Conservation (phyloP, 2,888 invertebrate genomes). For the Xestia ashworthii region DNA sequence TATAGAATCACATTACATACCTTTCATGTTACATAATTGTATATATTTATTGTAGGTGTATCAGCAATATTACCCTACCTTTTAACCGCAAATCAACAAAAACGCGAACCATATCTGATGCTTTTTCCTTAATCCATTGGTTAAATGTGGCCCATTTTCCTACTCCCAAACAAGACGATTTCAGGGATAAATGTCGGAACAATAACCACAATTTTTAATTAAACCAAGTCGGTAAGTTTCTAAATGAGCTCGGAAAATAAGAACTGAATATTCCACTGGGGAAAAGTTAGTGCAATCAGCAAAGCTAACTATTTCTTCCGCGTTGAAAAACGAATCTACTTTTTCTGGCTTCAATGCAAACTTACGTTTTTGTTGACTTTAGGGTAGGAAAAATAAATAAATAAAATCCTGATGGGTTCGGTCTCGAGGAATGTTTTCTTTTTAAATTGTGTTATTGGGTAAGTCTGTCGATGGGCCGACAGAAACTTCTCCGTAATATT, state of each 20-base stretch:
- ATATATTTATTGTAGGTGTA: neutral
- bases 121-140: constrained; percentile 15
- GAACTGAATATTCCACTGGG: constrained; percentile 1
- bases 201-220: constrained; percentile 30
- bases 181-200: constrained; percentile 19
- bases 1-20: neutral
- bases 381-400: constrained; percentile 39
- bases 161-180: constrained; percentile 15
- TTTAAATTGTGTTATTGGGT: constrained; percentile 32
- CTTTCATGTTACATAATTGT: neutral
- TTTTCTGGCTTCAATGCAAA: constrained; percentile 26
- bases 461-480: neutral
- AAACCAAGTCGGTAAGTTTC: constrained; percentile 13
- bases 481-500: constrained; percentile 23
- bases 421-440: constrained; percentile 8
- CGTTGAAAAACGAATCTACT: constrained; percentile 41
- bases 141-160: constrained; percentile 22
- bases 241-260: constrained; percentile 22
- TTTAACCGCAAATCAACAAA: constrained; percentile 1
- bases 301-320: constrained; percentile 37
- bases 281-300: constrained; percentile 43
- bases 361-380: constrained; percentile 16
- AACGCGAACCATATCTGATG: neutral
- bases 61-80: neutral
- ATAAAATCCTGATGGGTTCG: constrained; percentile 18